Percentiles rank a stretch among this genome's conserved stretches.
phyloP scores from a whole-genome alignment of 2,113 vertebrate genomes.

The Triplophysa tibetana region DNA sequence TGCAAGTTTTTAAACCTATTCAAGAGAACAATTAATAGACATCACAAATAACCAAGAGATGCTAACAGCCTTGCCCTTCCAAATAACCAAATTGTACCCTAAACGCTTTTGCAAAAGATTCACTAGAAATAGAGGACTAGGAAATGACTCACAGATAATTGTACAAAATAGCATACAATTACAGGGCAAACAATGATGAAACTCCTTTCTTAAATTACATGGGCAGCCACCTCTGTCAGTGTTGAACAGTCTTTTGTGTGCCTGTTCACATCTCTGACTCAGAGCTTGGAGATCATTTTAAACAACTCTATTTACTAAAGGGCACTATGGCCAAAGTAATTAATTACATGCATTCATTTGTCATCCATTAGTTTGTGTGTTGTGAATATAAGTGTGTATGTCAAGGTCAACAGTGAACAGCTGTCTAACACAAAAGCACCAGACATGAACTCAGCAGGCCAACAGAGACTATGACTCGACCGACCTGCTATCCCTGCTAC shows the following conservation, averaged over 20 bases:
- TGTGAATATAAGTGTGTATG: constrained; percentile 9
- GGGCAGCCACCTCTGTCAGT: constrained; percentile 14
- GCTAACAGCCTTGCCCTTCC: background rate
- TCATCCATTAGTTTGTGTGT: constrained; percentile 13
- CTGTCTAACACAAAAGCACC: constrained; percentile 6
- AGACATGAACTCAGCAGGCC: constrained; percentile 49
- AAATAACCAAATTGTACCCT: background rate
- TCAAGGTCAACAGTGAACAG: constrained; percentile 39
- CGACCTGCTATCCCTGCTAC: constrained; percentile 37
- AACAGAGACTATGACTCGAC: constrained; percentile 3
- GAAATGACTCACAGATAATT: constrained; percentile 31
- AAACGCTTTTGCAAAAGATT: constrained; percentile 9
- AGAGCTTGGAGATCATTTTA: background rate
- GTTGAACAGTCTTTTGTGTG: background rate
- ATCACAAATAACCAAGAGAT: background rate
- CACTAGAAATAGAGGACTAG: constrained; percentile 9
- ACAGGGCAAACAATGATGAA: constrained; percentile 5
- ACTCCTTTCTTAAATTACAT: constrained; percentile 23
- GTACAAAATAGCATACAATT: constrained; percentile 24
- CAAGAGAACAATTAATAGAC: background rate
- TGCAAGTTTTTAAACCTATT: no score
- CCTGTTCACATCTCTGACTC: constrained; percentile 2
- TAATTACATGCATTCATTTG: constrained; percentile 26
- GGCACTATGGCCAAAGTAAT: constrained; percentile 27
- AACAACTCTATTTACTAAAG: constrained; percentile 20